Conservation (phyloP, 2,113 vertebrate genomes). For the Archilochus colubris region DNA sequence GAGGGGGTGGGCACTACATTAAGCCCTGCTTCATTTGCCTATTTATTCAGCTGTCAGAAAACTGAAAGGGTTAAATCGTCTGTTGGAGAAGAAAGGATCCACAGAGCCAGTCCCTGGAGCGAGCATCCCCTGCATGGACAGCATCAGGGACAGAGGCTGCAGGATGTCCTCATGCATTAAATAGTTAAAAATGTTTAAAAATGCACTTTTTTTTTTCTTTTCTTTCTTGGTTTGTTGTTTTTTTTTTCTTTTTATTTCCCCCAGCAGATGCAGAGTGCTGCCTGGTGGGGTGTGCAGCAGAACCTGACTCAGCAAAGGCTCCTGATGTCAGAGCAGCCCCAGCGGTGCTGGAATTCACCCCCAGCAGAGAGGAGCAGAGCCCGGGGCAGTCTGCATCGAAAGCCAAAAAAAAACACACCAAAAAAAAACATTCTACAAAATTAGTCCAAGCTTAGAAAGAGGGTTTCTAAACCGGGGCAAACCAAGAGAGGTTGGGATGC, state of each 20-base stretch:
- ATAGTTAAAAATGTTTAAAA: not conserved
- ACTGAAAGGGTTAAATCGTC: constrained; percentile 36
- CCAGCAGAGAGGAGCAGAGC: not conserved
- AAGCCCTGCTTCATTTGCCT: constrained; percentile 49
- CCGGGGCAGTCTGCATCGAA: not conserved
- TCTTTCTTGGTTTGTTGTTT: too few relatives aligned
- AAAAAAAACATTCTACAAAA: not conserved
- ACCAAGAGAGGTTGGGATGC: not conserved
- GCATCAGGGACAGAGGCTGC: not conserved
- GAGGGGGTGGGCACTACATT: constrained; percentile 39
- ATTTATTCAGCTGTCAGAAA: constrained; percentile 41
- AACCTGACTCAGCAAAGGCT: constrained; percentile 60
- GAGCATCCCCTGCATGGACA: not conserved
- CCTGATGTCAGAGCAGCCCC: not conserved
- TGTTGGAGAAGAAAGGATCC: constrained; percentile 21
- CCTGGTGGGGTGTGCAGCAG: not conserved
- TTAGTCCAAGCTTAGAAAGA: not conserved
- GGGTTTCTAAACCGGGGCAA: not conserved
- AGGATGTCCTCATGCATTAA: not conserved
- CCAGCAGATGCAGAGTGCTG: not conserved
- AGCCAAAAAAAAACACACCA: not conserved
- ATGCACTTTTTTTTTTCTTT: too few relatives aligned
- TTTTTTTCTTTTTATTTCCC: rapidly evolving
- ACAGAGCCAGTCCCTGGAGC: not conserved
- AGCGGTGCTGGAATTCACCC: not conserved